Conservation (phyloP, 2,113 vertebrate species). For the Antigone vipio region DNA sequence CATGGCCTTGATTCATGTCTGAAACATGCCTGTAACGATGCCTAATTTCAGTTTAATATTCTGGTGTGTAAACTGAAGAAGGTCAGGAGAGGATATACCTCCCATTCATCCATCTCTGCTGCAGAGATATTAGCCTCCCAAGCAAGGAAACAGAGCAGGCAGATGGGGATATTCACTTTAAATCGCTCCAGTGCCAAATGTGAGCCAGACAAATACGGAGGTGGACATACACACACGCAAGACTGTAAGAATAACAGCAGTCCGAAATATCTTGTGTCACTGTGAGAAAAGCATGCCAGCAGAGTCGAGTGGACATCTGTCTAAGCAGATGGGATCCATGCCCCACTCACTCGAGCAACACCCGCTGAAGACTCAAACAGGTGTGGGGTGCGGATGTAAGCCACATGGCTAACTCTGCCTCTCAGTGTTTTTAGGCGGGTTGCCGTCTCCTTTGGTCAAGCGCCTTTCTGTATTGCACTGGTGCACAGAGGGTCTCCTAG, state of each 20-base stretch:
- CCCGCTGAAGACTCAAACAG: not conserved
- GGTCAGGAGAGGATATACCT: not conserved
- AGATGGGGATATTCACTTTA: not conserved
- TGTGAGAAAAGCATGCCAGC: not conserved
- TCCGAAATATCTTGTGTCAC: not conserved
- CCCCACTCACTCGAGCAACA: not conserved
- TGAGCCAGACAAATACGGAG: not conserved
- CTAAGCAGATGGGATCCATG: not conserved
- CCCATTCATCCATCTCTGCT: not conserved
- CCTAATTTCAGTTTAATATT: not conserved
- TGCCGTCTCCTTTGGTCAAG: not conserved
- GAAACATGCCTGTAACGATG: not conserved
- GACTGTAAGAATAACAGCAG: not conserved
- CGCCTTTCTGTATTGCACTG: not conserved
- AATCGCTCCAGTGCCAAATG: not conserved
- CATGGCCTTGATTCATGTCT: not conserved
- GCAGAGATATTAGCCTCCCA: not conserved
- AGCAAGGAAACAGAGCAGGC: not conserved
- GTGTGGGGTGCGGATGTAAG: not conserved
- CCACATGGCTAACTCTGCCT: not conserved
- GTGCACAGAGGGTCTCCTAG: not conserved
- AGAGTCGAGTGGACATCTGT: not conserved
- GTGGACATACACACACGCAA: not conserved
- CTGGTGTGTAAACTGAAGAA: not conserved
- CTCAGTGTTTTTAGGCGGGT: fast-evolving